Base-by-base conservation (phyloP, 2,113 vertebrate species). In the Mixornis gularis region DNA sequence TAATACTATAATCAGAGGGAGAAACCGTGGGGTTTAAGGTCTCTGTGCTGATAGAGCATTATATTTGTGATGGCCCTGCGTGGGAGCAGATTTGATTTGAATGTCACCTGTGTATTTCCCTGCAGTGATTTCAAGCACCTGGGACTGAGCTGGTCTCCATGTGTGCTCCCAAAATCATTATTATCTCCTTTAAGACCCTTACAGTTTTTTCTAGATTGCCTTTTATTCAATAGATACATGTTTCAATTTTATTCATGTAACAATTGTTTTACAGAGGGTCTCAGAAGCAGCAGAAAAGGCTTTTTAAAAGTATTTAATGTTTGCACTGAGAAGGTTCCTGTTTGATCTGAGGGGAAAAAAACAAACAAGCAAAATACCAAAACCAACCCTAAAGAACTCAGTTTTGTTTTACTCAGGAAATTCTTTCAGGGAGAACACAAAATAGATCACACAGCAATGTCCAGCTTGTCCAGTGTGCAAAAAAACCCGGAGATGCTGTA, bases 1-100 rank as follows among this genome's bases (percentile, higher is more conserved):
- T 4, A 22, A 5, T 7, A 13, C 8, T 21, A 26, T 21, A 26
- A 70, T 32, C 34, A 21, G 18, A 53, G 1, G 3, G 56, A 36
- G 55, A 48, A 51, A 22, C 10, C 0, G 0, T 10, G 20, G 17
- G 2, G 4, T 41, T 15, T 43, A 44, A 38, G 6, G 5, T 66
- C 32, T 46, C 34, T 1, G 20, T 12, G 38, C 55, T 46, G 34
- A 13, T 3, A 49, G 12, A 30, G 4, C 7, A 7, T 32, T 20
- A 17, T 6, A 25, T 12, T 60, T 13, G 4, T 3, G 8, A 8
- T 36, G 17, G 13, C 24, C 32, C 49, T 38, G 13, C n/a, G 9
- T 63, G 17, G 52, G 32, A 7, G 14, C n/a, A 10, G 4, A 1
- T 12, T 22, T 20, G 22, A 16, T 20, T 13, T 58, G 12, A 48